A percentile compares a stretch with the other conserved stretches of the same genome.
Conservation (phyloP, 2,113 vertebrate genomes). For the Panurus biarmicus region DNA sequence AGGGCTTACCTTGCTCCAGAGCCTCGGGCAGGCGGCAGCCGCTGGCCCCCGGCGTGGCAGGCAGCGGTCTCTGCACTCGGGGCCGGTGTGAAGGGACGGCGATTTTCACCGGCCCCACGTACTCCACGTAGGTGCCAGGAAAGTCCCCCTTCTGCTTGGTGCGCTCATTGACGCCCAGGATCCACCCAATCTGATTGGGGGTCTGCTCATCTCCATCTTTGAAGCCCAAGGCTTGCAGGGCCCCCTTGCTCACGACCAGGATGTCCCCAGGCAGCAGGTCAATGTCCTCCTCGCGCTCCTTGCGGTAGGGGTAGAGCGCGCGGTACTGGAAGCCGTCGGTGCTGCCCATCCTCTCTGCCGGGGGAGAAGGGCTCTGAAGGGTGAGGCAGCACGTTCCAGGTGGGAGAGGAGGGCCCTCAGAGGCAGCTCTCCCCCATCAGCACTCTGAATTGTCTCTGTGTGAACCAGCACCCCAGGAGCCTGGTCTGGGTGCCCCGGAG, state of each 20-base stretch:
- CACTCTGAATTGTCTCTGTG: neutral
- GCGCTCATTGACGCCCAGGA: constrained; percentile 87
- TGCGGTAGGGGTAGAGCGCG: constrained; percentile 81
- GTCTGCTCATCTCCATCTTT: constrained; percentile 81
- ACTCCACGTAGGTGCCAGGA: constrained; percentile 90
- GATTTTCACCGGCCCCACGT: constrained; percentile 82
- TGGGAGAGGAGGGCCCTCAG: neutral
- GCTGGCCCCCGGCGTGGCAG: constrained; percentile 75
- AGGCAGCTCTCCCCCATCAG: constrained; percentile 1
- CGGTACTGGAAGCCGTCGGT: constrained; percentile 88
- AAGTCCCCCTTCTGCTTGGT: constrained; percentile 91
- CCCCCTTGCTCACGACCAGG: constrained; percentile 84
- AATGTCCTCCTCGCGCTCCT: constrained; percentile 89
- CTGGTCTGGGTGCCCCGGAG: neutral
- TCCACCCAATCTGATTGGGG: constrained; percentile 85
- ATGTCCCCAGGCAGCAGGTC: constrained; percentile 85
- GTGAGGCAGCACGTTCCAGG: neutral
- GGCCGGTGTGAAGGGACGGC: constrained; percentile 76
- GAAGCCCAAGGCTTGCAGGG: constrained; percentile 81
- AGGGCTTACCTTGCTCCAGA: constrained; percentile 72
- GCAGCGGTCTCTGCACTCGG: constrained; percentile 83
- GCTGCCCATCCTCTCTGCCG: constrained; percentile 55
- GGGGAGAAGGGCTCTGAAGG: neutral
- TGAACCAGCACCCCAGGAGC: neutral
- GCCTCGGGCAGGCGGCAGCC: neutral